Percentiles rank a stretch among this genome's conserved stretches.
Conservation (phyloP, 2,888 invertebrate species). For the Scaptodrosophila latifasciaeformis region DNA sequence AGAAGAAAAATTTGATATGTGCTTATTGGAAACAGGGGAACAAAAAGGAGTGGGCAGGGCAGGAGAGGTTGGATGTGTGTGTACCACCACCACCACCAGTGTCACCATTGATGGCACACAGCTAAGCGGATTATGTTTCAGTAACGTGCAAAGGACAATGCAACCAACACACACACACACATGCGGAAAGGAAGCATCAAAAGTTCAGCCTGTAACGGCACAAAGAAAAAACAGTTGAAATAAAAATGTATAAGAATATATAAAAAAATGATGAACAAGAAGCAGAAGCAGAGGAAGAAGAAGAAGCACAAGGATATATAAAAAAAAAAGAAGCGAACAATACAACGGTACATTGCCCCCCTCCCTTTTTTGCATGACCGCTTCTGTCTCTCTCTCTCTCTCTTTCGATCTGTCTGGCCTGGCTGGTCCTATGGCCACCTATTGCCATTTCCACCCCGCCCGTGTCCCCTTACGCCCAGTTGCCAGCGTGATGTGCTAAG, state of each 20-base stretch:
- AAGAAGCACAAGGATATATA: neutral
- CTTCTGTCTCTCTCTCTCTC: neutral
- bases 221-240: neutral
- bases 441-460: neutral
- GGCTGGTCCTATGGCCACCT: neutral
- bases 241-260: neutral
- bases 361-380: neutral
- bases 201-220: neutral
- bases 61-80: no score
- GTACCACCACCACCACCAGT: no score
- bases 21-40: no score
- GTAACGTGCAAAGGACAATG: conserved; percentile 56
- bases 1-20: no score
- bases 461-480: neutral
- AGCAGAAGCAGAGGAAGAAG: neutral
- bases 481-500: conserved; percentile 56
- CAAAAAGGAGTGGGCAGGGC: no score
- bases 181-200: neutral
- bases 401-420: neutral
- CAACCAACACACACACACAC: conserved; percentile 4
- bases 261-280: neutral
- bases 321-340: neutral
- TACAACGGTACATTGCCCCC: neutral
- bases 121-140: conserved; percentile 57
- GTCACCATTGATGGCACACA: neutral